Percentiles rank a stretch among this genome's conserved stretches.
These are phyloP conservation scores for Muraenolepis orangiensis DNA, from an alignment of 2,797 vertebrate species.

Conservation along the genomic window DNA sequence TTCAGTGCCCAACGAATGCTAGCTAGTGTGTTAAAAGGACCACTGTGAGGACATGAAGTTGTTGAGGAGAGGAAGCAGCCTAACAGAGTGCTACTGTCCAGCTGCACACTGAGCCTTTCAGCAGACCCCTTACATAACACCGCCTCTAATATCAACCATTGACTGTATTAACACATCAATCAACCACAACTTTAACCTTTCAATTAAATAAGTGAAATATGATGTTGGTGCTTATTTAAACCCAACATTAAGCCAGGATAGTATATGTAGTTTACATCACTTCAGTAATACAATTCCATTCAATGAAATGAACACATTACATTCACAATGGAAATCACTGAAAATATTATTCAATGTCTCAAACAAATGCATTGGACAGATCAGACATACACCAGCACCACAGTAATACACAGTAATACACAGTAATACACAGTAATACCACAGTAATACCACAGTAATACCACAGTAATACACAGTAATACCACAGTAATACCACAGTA, in stretches of 20 bases:
- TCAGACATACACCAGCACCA: background rate
- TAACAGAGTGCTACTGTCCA: constrained; percentile 68
- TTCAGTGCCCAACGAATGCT: background rate
- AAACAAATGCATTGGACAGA: background rate
- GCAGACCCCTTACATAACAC: constrained; percentile 60
- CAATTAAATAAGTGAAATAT: constrained; percentile 4
- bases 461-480: too few species aligned
- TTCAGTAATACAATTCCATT: background rate
- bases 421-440: background rate
- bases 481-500: background rate
- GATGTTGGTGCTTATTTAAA: background rate
- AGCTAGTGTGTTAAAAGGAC: background rate
- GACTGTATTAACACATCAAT: too few species aligned
- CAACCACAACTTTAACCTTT: background rate
- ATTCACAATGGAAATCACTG: background rate
- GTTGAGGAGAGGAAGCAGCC: constrained; percentile 50
- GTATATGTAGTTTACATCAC: background rate
- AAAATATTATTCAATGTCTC: background rate
- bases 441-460: too few species aligned
- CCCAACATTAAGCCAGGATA: background rate
- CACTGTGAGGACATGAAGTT: too few species aligned
- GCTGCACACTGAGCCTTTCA: constrained; percentile 68
- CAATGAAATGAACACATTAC: too few species aligned
- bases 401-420: too few species aligned
- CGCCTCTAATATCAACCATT: too few species aligned